Evolutionary conservation across 1,140 invertebrate species (phyloP).

Genomic region (Drepana arcuata): DNA sequence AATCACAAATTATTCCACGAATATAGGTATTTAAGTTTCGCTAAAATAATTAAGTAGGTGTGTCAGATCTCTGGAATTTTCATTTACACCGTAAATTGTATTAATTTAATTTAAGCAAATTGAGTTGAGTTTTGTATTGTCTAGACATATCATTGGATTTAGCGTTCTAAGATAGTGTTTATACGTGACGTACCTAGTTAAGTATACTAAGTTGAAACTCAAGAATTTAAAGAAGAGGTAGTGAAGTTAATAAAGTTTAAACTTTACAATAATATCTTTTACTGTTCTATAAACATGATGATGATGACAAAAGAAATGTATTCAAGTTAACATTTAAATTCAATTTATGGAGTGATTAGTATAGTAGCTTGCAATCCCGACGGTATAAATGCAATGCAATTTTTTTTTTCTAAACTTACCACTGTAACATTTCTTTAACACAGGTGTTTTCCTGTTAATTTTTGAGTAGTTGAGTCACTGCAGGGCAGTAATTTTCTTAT

Average conservation of each 20-base stretch:
- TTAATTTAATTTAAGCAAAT: constrained; percentile 59
- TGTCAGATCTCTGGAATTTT: constrained; percentile 57
- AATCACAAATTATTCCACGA: constrained; percentile 44
- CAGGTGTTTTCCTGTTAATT: too few relatives aligned
- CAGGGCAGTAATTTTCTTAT: too few relatives aligned
- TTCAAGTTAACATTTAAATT: too few relatives aligned
- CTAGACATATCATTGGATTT: constrained; percentile 60
- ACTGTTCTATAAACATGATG: constrained; percentile 32
- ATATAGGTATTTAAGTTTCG: constrained; percentile 41
- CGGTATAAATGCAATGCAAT: too few relatives aligned
- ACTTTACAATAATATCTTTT: constrained; percentile 25
- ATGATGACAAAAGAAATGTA: too few relatives aligned
- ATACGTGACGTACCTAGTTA: constrained; percentile 63
- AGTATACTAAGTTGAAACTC: constrained; percentile 63
- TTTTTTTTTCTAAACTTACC: too few relatives aligned
- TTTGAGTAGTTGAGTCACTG: too few relatives aligned
- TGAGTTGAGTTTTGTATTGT: constrained; percentile 39
- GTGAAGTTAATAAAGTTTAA: constrained; percentile 64
- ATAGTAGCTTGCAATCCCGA: too few relatives aligned
- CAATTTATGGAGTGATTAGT: too few relatives aligned
- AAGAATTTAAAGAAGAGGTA: constrained; percentile 63
- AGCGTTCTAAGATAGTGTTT: constrained; percentile 61
- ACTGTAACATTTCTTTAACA: too few relatives aligned
- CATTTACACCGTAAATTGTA: constrained; percentile 46
- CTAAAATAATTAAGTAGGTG: constrained; percentile 35